A percentile compares a stretch with the other conserved stretches of the same genome.
Conservation (phyloP, 2,888 invertebrate genomes). For the Acanthosepion pharaonis region DNA sequence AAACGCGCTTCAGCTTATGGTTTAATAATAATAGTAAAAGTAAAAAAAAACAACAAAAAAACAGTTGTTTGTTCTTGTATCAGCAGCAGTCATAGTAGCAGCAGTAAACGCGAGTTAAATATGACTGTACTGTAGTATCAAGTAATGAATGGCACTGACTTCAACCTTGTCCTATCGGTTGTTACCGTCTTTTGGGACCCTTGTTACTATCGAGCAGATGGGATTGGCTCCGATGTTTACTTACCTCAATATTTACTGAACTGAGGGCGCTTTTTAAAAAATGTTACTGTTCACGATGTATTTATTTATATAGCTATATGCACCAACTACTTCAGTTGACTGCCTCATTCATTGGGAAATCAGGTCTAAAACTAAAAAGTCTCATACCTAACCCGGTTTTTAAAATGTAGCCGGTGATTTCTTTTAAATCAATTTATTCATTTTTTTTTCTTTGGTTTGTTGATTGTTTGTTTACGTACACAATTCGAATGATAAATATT, state of each 20-base stretch:
- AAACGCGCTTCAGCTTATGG: too few species aligned
- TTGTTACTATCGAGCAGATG: background rate
- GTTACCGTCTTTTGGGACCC: background rate
- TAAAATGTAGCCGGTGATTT: background rate
- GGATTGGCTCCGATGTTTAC: background rate
- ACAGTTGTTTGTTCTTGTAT: background rate
- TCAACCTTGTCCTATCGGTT: background rate
- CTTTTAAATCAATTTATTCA: background rate
- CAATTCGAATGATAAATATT: background rate
- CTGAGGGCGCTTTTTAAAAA: background rate
- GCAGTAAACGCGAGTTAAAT: background rate
- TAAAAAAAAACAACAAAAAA: background rate
- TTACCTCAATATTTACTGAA: background rate
- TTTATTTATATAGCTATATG: background rate
- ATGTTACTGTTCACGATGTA: background rate
- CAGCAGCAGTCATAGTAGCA: slow-evolving; percentile 16
- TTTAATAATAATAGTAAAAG: too few species aligned
- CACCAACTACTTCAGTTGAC: background rate
- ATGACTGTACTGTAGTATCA: background rate
- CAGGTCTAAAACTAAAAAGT: background rate
- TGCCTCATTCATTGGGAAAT: background rate
- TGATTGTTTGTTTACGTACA: background rate
- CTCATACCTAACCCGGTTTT: background rate
- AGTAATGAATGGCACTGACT: background rate
- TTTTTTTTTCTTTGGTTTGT: background rate